Evolutionary conservation across 2,797 vertebrate species (phyloP).

Genomic region (Tenualosa thibaudeaui): DNA sequence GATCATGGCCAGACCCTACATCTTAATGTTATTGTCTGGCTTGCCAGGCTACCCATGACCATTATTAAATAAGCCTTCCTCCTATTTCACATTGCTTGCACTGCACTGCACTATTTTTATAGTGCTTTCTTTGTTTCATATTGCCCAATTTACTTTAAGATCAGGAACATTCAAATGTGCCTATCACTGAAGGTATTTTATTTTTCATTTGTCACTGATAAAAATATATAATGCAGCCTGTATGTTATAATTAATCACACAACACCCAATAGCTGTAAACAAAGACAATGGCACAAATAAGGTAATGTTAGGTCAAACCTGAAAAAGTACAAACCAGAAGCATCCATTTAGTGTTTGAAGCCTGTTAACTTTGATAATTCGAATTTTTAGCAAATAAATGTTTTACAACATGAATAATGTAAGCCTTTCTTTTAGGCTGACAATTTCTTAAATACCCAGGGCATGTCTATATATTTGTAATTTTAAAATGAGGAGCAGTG

Average conservation of each 20-base stretch:
- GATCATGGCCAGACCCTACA: no score
- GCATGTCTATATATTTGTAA: constrained; percentile 62
- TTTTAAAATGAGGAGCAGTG: constrained; percentile 66
- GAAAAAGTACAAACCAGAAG: constrained; percentile 42
- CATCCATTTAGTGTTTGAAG: constrained; percentile 60
- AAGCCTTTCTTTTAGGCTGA: constrained; percentile 55
- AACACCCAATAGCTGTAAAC: constrained; percentile 21
- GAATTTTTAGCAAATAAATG: constrained; percentile 67
- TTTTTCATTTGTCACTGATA: no score
- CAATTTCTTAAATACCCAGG: constrained; percentile 58
- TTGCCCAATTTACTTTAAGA: no score
- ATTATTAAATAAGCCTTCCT: no score
- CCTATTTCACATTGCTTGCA: no score
- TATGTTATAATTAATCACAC: background rate
- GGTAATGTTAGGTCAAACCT: constrained; percentile 44
- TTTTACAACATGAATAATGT: constrained; percentile 68
- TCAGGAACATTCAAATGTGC: no score
- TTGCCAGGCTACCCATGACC: no score
- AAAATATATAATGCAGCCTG: no score
- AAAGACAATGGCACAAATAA: background rate
- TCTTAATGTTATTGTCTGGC: no score
- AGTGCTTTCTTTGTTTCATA: no score
- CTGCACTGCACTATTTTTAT: no score
- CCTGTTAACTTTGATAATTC: constrained; percentile 56
- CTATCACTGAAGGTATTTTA: no score